Conservation (phyloP, 2,888 invertebrate species). For the Embidobia sp. region DNA sequence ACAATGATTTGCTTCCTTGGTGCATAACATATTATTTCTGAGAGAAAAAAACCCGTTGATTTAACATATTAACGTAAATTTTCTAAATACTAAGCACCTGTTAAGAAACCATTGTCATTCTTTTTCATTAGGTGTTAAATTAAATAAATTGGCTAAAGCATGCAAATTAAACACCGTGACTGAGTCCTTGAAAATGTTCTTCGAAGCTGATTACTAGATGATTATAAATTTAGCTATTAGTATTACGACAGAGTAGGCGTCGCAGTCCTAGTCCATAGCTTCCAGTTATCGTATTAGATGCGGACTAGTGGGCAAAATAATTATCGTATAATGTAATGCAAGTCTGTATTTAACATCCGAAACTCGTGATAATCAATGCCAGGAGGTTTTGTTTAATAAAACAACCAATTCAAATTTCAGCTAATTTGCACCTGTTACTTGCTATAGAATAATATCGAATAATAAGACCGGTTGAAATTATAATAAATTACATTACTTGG, state of each 20-base stretch:
- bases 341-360: slow-evolving; percentile 41
- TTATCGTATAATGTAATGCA: slow-evolving; percentile 50
- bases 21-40: no score
- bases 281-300: slow-evolving; percentile 52
- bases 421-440: slow-evolving; percentile 38
- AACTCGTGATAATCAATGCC: slow-evolving; percentile 42
- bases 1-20: no score
- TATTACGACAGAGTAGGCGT: slow-evolving; percentile 34
- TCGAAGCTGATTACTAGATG: slow-evolving; percentile 40
- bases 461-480: no score
- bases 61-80: no score
- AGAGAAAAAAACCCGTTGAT: no score
- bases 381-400: slow-evolving; percentile 39
- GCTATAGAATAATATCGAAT: no score
- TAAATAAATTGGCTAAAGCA: slow-evolving; percentile 4
- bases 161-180: no score
- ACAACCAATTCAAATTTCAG: slow-evolving; percentile 33
- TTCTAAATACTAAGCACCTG: no score
- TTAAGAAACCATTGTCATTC: no score
- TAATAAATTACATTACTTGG: no score
- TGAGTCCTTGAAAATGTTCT: slow-evolving; percentile 5
- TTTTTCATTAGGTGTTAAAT: slow-evolving; percentile 1
- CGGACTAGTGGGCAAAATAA: slow-evolving; percentile 53
- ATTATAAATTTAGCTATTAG: slow-evolving; percentile 56
- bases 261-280: slow-evolving; percentile 22